Conservation (phyloP, 1,140 invertebrate genomes). For the Drosophila dunni region DNA sequence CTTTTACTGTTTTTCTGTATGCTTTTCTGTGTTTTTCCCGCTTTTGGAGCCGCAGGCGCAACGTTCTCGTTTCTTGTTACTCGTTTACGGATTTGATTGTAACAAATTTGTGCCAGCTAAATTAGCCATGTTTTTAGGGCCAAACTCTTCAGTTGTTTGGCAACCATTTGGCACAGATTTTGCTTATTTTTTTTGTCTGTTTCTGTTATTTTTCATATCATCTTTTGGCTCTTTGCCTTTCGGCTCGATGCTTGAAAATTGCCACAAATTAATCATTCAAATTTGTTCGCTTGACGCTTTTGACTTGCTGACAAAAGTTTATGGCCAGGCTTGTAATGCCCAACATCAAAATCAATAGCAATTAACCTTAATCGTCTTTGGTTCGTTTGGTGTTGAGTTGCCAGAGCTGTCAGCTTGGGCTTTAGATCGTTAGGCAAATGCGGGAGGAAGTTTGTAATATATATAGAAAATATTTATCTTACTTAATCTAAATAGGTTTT, state of each 20-base stretch:
- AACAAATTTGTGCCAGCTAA: constrained; percentile 77
- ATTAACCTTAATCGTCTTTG: constrained; percentile 73
- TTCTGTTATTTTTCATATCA: constrained; percentile 20
- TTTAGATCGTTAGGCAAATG: constrained; percentile 38
- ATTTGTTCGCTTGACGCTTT: constrained; percentile 62
- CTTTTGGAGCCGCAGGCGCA: constrained; percentile 44
- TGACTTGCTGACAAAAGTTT: constrained; percentile 62
- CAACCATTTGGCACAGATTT: constrained; percentile 77
- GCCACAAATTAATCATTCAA: constrained; percentile 76
- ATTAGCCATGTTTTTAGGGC: constrained; percentile 67
- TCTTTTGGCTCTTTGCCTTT: constrained; percentile 33
- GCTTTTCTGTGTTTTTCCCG: constrained; percentile 15
- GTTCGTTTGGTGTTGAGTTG: constrained; percentile 45
- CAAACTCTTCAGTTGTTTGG: constrained; percentile 48
- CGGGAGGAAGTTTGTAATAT: constrained; percentile 22
- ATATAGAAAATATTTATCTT: background rate
- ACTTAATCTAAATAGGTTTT: background rate
- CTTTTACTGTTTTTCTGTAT: constrained; percentile 40
- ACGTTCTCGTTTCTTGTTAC: constrained; percentile 60
- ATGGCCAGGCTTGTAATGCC: constrained; percentile 38
- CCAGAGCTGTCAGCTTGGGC: constrained; percentile 33
- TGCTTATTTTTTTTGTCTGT: background rate
- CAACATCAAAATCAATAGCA: constrained; percentile 83
- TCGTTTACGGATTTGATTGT: constrained; percentile 73
- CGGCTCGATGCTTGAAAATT: constrained; percentile 49